Base-by-base conservation (phyloP, 2,797 vertebrate genomes). In the Silurus lanzhouensis region DNA sequence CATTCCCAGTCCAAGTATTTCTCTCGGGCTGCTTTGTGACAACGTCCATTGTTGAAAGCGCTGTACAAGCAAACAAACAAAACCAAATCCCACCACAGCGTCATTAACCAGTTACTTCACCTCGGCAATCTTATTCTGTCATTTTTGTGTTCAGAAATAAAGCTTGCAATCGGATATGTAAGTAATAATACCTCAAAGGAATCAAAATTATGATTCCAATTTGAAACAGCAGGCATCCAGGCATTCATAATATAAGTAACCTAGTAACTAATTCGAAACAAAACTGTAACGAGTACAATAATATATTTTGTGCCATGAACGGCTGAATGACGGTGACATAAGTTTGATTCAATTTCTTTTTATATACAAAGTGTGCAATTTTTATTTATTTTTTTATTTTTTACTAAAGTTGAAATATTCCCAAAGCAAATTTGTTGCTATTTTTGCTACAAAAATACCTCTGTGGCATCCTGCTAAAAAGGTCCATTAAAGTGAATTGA, bases 231-330 rank as follows among this genome's bases (percentile, higher is more conserved):
- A n/a, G 31, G 60, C 77, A 80, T 46, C 0, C 46, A 7, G 27
- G 27, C 8, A 58, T 31, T 20, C 31, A 76, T 17, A 63, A 46
- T n/a, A 9, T 5, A 61, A 44, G 76, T 44, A 79, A 79, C 77
- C 31, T 46, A 63, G 58, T 63, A n/a, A 63, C 77, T 79, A 46
- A 63, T n/a, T 7, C 7, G 22, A n/a, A 79, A n/a, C 77, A 76
- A 57, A 8, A 25, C 4, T 57, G n/a, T 57, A 27, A 57, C 22
- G 13, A 15, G 15, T 9, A 15, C 48, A 17, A 2, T 9, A 3
- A 46, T 52, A 7, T 25, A 2, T 25, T 74, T 77, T 38, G 17
- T 58, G 7, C 15, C 55, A 5, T 13, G 17, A 19, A 20, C 9
- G 38, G 2, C 19, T 60, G 2, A 61, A 78, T 38, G 57, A 17